Percentiles rank a stretch among this genome's conserved stretches.
phyloP scores from a whole-genome alignment of 2,797 vertebrate genomes.

The Alcedo atthis region DNA sequence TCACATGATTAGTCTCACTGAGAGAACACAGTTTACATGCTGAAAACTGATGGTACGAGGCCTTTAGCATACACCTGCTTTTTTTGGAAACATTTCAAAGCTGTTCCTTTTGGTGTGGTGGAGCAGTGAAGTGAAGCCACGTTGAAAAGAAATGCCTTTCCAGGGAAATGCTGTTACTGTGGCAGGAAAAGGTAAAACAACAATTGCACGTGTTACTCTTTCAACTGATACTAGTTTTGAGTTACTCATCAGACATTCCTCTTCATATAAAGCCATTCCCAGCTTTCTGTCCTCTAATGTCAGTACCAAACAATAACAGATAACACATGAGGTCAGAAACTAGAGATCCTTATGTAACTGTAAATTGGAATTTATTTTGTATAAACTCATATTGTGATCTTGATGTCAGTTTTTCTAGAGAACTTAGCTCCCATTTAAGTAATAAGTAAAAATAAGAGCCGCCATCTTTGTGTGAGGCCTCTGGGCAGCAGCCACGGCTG shows the following conservation, averaged over 20 bases:
- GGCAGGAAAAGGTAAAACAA: neutral
- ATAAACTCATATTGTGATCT: neutral
- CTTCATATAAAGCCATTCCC: neutral
- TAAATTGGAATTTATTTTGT: neutral
- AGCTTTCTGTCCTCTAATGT: neutral
- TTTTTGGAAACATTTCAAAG: slow-evolving; percentile 39
- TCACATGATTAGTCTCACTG: neutral
- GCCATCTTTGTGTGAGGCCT: no score
- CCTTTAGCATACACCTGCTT: slow-evolving; percentile 1
- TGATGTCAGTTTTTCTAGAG: neutral
- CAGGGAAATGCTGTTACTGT: neutral
- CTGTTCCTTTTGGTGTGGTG: neutral
- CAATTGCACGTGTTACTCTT: neutral
- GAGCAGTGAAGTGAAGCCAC: neutral
- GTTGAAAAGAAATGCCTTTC: neutral
- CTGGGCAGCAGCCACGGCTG: no score
- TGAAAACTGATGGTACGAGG: neutral
- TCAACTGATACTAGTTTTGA: neutral
- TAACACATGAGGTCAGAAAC: neutral
- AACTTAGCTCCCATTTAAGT: neutral
- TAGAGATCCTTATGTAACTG: neutral
- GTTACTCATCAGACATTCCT: slow-evolving; percentile 8
- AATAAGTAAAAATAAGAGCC: neutral
- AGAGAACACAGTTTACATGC: neutral
- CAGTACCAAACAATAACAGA: neutral